Evolutionary conservation across 2,888 invertebrate genomes (phyloP).

Genomic region (Pseudococcus viburni): DNA sequence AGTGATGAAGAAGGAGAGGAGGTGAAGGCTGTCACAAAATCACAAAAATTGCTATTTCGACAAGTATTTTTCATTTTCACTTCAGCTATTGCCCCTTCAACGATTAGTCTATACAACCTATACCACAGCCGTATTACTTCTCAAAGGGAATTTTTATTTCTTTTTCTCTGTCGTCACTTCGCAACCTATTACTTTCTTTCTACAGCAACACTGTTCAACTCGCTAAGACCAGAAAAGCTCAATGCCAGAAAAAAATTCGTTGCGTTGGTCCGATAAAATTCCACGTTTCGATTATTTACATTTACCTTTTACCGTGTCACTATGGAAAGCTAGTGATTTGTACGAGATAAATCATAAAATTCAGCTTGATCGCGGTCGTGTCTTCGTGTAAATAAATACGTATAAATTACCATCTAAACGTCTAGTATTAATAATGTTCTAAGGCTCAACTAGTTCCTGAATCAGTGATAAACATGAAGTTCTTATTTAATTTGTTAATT

Average conservation of each 20-base stretch:
- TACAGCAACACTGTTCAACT: neutral
- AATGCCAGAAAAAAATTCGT: conserved; percentile 20
- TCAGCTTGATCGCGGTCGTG: conserved; percentile 24
- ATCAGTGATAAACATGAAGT: conserved; percentile 28
- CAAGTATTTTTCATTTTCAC: no score
- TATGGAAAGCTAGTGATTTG: conserved; percentile 26
- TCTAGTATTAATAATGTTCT: conserved; percentile 27
- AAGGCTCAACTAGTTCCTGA: conserved; percentile 36
- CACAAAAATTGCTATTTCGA: no score
- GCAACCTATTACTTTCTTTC: neutral
- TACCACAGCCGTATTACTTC: neutral
- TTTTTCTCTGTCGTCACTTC: neutral
- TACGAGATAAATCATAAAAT: neutral
- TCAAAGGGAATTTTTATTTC: neutral
- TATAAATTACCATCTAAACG: neutral
- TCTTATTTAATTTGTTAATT: conserved; percentile 41
- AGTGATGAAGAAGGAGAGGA: no score
- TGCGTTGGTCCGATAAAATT: conserved; percentile 43
- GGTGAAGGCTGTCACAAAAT: no score
- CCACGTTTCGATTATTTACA: conserved; percentile 57
- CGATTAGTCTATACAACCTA: neutral
- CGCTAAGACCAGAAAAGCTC: neutral
- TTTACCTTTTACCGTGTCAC: conserved; percentile 32
- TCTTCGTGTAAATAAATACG: conserved; percentile 26
- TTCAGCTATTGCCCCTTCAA: no score